These are phyloP conservation scores for Apomyelois bistriatella DNA, from an alignment of 2,888 invertebrate species.

Conservation along the genomic window DNA sequence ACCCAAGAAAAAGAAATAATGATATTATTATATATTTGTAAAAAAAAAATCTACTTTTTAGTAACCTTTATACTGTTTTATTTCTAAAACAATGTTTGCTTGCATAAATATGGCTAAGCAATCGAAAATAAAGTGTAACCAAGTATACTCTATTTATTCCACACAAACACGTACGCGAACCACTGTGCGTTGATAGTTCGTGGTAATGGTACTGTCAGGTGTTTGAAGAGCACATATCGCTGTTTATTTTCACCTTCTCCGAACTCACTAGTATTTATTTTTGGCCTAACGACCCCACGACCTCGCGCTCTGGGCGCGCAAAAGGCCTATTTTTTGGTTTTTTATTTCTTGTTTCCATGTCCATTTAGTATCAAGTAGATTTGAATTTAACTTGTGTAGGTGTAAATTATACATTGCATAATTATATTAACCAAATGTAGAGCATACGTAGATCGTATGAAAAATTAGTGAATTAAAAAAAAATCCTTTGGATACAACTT, in stretches of 20 bases:
- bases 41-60: no score
- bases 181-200: slow-evolving; percentile 54
- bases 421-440: neutral
- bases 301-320: slow-evolving; percentile 21
- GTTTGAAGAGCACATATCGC: slow-evolving; percentile 53
- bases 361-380: neutral
- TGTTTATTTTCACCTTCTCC: slow-evolving; percentile 56
- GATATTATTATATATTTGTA: no score
- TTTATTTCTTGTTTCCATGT: neutral
- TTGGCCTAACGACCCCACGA: slow-evolving; percentile 36
- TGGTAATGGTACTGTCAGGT: slow-evolving; percentile 67
- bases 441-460: no score
- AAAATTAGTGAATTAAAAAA: no score
- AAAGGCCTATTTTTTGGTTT: neutral
- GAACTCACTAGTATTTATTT: slow-evolving; percentile 51
- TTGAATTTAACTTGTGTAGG: neutral
- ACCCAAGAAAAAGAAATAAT: no score
- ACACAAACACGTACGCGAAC: slow-evolving; percentile 12
- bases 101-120: neutral
- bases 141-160: slow-evolving; percentile 3
- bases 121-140: neutral
- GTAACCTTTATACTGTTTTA: no score
- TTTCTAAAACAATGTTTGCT: no score
- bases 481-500: no score
- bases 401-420: neutral